These are phyloP conservation scores for Galagoides demidoff DNA, from an alignment of 2,797 vertebrate genomes.

Conservation along the genomic window DNA sequence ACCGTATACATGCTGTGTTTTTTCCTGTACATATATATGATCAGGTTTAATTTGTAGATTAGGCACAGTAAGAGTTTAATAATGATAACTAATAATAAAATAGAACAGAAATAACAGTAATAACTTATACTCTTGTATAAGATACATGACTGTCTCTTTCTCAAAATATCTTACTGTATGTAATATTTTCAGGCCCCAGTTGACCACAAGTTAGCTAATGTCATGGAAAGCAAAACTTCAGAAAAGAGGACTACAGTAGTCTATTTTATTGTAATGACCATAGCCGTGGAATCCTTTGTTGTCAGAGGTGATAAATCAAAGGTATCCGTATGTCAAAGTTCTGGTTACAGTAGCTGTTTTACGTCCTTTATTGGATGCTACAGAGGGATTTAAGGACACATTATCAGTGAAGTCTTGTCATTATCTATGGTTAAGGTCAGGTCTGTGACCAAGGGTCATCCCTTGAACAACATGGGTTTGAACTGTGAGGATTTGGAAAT, in stretches of 20 bases:
- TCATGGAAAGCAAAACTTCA: neutral
- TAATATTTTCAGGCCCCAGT: neutral
- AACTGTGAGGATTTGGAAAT: neutral
- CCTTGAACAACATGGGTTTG: neutral
- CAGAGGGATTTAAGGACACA: neutral
- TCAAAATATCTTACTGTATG: neutral
- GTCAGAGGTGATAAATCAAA: conserved; percentile 47
- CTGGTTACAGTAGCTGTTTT: neutral
- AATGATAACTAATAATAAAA: neutral
- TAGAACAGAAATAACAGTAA: neutral
- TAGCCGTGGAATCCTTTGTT: conserved; percentile 57
- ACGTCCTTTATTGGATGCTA: neutral
- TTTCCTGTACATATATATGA: neutral
- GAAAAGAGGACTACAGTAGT: neutral
- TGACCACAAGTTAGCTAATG: neutral
- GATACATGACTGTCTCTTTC: neutral
- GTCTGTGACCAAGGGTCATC: neutral
- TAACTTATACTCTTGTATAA: too few species aligned
- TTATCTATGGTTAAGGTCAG: neutral
- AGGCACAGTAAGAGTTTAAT: neutral
- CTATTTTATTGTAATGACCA: conserved; percentile 49
- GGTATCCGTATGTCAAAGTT: neutral
- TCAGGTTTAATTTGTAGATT: neutral
- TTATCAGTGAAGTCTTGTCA: neutral
- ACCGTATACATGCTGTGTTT: neutral